Base-by-base conservation (phyloP, 2,797 vertebrate genomes). In the Sebastes itinus region DNA sequence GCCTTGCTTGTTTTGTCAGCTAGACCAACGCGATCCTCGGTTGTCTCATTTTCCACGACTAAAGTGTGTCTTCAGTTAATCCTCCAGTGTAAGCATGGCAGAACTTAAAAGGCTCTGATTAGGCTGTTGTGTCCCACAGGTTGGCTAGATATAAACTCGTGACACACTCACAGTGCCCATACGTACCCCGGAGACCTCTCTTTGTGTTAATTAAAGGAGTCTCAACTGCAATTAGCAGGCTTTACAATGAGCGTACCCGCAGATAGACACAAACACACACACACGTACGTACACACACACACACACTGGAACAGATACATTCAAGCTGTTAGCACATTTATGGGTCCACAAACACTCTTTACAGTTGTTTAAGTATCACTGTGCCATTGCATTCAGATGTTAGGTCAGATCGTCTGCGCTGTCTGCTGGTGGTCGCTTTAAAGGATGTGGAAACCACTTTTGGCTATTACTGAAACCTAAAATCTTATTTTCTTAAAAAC, bases 131-230 rank as follows among this genome's bases (percentile, higher is more conserved):
- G 90, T 95, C 94, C 92, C 92, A 87, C 92, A 92, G 92, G 93
- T 94, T 94, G 88, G 89, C 86, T 77, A 59, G 85, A 88, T 93
- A 88, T 90, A 93, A 93, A 93, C 89, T 91, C 88, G 80, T 93
- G 92, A 93, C 94, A 94, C 89, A 90, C 88, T 90, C 83, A 61
- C 89, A 32, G 88, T 91, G 89, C 93, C 88, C 88, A 71, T 90
- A 62, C 61, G 1, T 23, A 86, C 92, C 88, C 92, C 7, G 10
- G 91, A 89, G 93, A 91, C 87, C 84, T 81, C 89, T 92, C 92
- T 92, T 90, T 93, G 92, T 93, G 94, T 94, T 95, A 94, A 94
- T 95, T 94, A 95, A 94, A 92, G 88, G 87, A 94, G 87, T 90
- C 94, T 94, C 90, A 85, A 87, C 92, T 91, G 91, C 91, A 94